Evolutionary conservation across 2,888 invertebrate species (phyloP).

Genomic region (Troilus luridus): DNA sequence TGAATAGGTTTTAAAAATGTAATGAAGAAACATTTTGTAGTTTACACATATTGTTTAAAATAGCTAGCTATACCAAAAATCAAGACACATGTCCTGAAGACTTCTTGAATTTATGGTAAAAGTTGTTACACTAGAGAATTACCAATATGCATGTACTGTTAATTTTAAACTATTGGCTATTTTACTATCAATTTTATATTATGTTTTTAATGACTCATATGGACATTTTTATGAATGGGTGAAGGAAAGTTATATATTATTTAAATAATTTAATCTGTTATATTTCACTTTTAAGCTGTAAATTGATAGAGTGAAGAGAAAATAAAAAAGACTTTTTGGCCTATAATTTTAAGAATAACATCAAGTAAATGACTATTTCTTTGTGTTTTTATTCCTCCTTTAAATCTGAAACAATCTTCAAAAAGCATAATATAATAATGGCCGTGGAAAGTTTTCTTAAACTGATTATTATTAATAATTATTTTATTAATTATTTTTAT

Average conservation of each 20-base stretch:
- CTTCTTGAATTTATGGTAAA: conserved; percentile 27
- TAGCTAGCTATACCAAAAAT: neutral
- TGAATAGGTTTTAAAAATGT: neutral
- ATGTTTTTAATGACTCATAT: neutral
- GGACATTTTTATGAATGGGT: neutral
- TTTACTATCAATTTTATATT: neutral
- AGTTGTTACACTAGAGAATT: neutral
- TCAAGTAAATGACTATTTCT: neutral
- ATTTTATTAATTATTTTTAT: neutral
- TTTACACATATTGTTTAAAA: conserved; percentile 15
- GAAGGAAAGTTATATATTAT: neutral
- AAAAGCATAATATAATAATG: neutral
- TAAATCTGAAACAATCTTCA: neutral
- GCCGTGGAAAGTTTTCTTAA: neutral
- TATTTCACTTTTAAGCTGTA: neutral
- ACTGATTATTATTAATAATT: neutral
- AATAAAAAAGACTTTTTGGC: conserved; percentile 11
- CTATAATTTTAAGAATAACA: neutral
- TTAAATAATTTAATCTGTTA: neutral
- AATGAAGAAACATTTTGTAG: neutral
- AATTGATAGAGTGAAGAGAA: neutral
- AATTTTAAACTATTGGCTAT: neutral
- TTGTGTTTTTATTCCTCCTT: neutral
- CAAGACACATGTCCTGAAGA: neutral
- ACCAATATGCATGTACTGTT: neutral